Percentiles rank a stretch among this genome's conserved stretches.
These are phyloP conservation scores for Brachyopa scutellaris DNA, from an alignment of 2,888 invertebrate genomes.

Conservation along the genomic window DNA sequence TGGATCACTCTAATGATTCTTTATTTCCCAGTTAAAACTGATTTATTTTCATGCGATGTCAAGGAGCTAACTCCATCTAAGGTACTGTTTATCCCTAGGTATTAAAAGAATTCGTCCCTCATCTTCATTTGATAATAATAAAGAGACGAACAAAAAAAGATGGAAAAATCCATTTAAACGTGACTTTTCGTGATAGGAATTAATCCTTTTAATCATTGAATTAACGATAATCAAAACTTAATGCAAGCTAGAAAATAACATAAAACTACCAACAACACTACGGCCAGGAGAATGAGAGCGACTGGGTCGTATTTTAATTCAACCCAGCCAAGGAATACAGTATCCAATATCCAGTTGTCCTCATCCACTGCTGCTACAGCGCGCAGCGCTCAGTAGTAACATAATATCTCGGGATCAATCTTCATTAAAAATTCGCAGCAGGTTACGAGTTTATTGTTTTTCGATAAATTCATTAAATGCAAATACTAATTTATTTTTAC, in stretches of 20 bases:
- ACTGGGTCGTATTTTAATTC: not conserved
- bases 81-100: slow-evolving; percentile 2
- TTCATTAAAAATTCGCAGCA: slow-evolving; percentile 70
- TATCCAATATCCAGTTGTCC: not conserved
- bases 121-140: slow-evolving; percentile 29
- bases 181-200: slow-evolving; percentile 21
- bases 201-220: slow-evolving; percentile 52
- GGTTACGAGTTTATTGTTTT: slow-evolving; percentile 66
- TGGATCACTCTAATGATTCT: not conserved
- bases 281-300: not conserved
- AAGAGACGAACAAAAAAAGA: slow-evolving; percentile 11
- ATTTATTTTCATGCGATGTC: slow-evolving; percentile 50
- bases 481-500: slow-evolving; percentile 55
- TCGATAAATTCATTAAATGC: slow-evolving; percentile 68
- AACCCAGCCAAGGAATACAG: not conserved
- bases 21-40: slow-evolving; percentile 11
- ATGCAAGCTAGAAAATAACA: slow-evolving; percentile 31
- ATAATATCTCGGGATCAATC: slow-evolving; percentile 53
- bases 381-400: not conserved
- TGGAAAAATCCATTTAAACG: slow-evolving; percentile 6
- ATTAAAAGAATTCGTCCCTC: slow-evolving; percentile 26
- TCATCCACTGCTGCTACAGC: slow-evolving; percentile 8
- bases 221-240: slow-evolving; percentile 54
- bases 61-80: slow-evolving; percentile 14
- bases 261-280: slow-evolving; percentile 29